Percentiles rank a stretch among this genome's conserved stretches.
These are phyloP conservation scores for Corythornis leucogaster DNA, from an alignment of 2,797 vertebrate genomes.

Conservation along the genomic window DNA sequence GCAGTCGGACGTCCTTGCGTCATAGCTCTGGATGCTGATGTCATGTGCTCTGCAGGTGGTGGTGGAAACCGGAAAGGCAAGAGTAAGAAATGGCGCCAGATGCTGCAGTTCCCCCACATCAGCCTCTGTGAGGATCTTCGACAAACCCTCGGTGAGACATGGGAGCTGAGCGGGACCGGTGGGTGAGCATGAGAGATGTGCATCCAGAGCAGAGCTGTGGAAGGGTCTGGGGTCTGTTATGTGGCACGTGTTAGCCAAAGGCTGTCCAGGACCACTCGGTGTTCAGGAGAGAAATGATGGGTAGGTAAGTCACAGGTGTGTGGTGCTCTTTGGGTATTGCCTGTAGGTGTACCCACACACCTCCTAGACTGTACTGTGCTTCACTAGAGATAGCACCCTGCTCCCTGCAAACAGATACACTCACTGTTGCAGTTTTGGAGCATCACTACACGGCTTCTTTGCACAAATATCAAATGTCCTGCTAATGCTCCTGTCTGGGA, in stretches of 20 bases:
- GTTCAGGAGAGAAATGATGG: neutral
- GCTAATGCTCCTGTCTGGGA: neutral
- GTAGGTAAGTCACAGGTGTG: neutral
- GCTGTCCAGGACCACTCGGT: neutral
- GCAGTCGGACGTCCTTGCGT: neutral
- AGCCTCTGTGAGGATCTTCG: conserved; percentile 95
- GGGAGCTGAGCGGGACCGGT: fast-evolving
- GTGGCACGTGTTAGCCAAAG: fast-evolving
- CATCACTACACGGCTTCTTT: neutral
- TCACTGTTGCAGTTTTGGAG: neutral
- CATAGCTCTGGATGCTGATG: neutral
- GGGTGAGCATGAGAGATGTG: fast-evolving
- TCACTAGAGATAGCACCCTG: neutral
- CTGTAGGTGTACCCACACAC: neutral
- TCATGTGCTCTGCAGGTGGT: conserved; percentile 83
- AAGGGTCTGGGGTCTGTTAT: fast-evolving
- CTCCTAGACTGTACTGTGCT: neutral
- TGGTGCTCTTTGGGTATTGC: fast-evolving
- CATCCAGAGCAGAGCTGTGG: neutral
- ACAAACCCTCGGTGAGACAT: conserved; percentile 85
- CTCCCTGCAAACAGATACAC: neutral
- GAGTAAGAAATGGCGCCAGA: conserved; percentile 99
- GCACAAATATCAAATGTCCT: neutral
- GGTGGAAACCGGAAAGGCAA: conserved; percentile 97
- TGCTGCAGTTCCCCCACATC: conserved; percentile 97